phyloP scores from a whole-genome alignment of 1,140 invertebrate species.

The Ephestia elutella region DNA sequence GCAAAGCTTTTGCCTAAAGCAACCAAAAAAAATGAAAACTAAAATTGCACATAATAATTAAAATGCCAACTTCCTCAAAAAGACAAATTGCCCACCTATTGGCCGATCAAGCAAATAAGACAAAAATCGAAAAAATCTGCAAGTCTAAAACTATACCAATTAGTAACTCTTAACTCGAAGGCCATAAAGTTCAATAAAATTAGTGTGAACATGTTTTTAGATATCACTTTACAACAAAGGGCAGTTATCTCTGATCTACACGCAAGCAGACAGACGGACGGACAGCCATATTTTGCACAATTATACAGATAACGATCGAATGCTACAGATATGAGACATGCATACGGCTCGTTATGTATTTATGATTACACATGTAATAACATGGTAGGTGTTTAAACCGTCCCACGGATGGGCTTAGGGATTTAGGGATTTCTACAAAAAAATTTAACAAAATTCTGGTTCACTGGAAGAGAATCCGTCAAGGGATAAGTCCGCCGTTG shows the following conservation, averaged over 20 bases:
- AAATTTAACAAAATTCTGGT: neutral
- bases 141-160: neutral
- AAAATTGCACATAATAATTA: neutral
- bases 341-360: conserved; percentile 37
- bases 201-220: neutral
- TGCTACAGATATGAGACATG: conserved; percentile 39
- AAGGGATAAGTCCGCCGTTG: too few relatives aligned
- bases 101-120: neutral
- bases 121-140: neutral
- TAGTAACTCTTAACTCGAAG: neutral
- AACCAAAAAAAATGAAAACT: too few relatives aligned
- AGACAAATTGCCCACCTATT: neutral
- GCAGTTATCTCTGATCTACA: conserved; percentile 39
- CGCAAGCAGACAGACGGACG: conserved; percentile 44
- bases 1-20: too few relatives aligned
- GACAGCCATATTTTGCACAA: conserved; percentile 58
- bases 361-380: conserved; percentile 45
- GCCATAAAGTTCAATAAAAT: neutral
- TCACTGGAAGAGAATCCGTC: too few relatives aligned
- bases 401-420: neutral
- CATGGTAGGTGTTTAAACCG: conserved; percentile 26
- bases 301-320: conserved; percentile 52
- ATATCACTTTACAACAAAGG: conserved; percentile 26
- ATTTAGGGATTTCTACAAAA: neutral
- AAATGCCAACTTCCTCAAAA: neutral